A percentile compares a stretch with the other conserved stretches of the same genome.
phyloP scores from a whole-genome alignment of 1,140 invertebrate genomes.

The Chlorops oryzae region DNA sequence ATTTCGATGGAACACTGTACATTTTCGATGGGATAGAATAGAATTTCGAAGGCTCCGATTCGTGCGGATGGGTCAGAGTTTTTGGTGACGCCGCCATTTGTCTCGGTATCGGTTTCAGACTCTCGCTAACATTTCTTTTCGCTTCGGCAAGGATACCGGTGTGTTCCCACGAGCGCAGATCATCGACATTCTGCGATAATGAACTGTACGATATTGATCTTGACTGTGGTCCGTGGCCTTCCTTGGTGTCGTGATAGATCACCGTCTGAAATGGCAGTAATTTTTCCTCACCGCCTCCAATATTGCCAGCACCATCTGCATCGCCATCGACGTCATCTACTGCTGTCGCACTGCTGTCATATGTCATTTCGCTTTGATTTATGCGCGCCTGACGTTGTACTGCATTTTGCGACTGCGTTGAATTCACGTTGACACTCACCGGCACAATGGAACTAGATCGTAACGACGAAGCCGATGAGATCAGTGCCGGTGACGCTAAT shows the following conservation, averaged over 20 bases:
- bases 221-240: constrained; percentile 40
- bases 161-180: constrained; percentile 34
- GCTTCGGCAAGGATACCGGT: constrained; percentile 39
- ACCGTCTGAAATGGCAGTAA: constrained; percentile 47
- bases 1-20: constrained; percentile 55
- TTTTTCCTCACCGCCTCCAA: constrained; percentile 20
- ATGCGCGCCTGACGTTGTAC: constrained; percentile 18
- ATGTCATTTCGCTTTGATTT: too few relatives aligned
- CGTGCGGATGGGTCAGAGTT: constrained; percentile 19
- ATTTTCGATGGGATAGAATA: constrained; percentile 51
- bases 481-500: constrained; percentile 29
- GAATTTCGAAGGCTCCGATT: constrained; percentile 46
- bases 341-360: background rate
- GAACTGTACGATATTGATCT: constrained; percentile 52
- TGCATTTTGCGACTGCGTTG: constrained; percentile 16
- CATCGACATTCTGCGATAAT: constrained; percentile 48
- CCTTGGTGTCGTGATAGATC: constrained; percentile 54
- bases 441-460: constrained; percentile 18
- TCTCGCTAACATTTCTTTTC: constrained; percentile 43
- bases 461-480: constrained; percentile 14
- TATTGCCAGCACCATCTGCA: constrained; percentile 1
- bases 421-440: background rate
- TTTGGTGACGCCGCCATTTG: constrained; percentile 7
- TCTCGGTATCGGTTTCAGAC: constrained; percentile 26
- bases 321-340: constrained; percentile 10